Evolutionary conservation across 1,140 invertebrate genomes (phyloP), one percentile per base, ranked within the genome.

Genomic region (Spodoptera frugiperda): DNA sequence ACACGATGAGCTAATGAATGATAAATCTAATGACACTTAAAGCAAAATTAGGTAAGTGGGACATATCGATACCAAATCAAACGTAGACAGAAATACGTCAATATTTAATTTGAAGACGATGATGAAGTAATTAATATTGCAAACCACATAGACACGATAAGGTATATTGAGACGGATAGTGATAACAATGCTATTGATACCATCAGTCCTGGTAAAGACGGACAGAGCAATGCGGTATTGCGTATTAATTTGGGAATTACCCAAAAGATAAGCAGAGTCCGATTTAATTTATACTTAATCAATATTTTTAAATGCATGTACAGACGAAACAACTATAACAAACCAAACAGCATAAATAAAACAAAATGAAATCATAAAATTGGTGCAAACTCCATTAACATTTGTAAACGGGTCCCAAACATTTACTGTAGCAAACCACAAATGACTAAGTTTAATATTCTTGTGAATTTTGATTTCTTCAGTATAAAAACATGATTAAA

Each of bases 161-260:
- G 19, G 11, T 19, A 48, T 19, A 67, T 49, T 67, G 44, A 21
- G 3, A 49, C 11, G 19, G 63, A 49, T 25, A 67, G 21, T 48
- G 44, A 48, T 46, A 63, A 44, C 33, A 15, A 63, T 63, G 30
- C 17, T 44, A 44, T 15, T 4, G 15, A 63, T 63, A 19, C 39
- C 15, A 46, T 44, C 2, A 46, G 9, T 63, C 17, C 59, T 63
- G 59, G 15, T 19, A 44, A 44, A 63, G 15, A 3, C 15, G 33
- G 11, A 63, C n/a, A 19, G 33, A 14, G 0, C 2, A 44, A 19
- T 61, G 30, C 39, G 12, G 6, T 17, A 19, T 19, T 6, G 44
- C 17, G n/a, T 63, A 44, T 11, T 63, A 46, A 12, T 61, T 39
- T n/a, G 59, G 33, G 44, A 44, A 44, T 39, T 63, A n/a, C 59